Evolutionary conservation across 2,797 vertebrate genomes (phyloP).

Genomic region (Gadopsis bispinosus): DNA sequence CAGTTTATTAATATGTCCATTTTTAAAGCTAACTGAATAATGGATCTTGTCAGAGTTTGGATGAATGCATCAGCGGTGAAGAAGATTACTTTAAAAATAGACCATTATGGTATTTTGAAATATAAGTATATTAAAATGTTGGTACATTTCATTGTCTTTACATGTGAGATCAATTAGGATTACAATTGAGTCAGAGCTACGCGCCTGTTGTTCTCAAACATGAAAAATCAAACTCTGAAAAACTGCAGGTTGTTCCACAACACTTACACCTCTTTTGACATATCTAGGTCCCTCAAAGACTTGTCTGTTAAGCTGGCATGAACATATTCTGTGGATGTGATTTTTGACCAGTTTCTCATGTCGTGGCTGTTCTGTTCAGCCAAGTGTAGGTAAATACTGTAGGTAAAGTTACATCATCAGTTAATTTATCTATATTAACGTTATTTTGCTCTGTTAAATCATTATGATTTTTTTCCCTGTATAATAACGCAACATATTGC

Average conservation of each 20-base stretch:
- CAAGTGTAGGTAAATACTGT: not conserved
- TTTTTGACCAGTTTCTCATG: not conserved
- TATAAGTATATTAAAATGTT: not conserved
- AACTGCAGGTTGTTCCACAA: not conserved
- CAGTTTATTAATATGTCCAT: slow-evolving; percentile 54
- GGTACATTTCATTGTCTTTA: not conserved
- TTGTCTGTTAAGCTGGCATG: not conserved
- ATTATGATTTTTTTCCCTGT: not conserved
- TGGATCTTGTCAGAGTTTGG: slow-evolving; percentile 21
- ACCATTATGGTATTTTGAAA: not conserved
- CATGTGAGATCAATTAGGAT: not conserved
- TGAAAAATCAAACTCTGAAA: not conserved
- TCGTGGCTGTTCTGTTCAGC: not conserved
- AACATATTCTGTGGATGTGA: not conserved
- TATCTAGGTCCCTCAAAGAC: not conserved
- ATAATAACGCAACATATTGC: too few species aligned
- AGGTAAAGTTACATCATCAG: not conserved
- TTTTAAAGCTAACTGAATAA: slow-evolving; percentile 56
- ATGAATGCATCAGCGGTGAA: slow-evolving; percentile 18
- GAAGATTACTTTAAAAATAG: slow-evolving; percentile 20
- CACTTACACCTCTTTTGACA: not conserved
- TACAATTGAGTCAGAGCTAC: not conserved
- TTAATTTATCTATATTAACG: not conserved
- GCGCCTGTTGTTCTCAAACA: not conserved
- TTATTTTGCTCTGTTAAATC: not conserved